Evolutionary conservation across 2,797 vertebrate species (phyloP), one percentile per base, ranked within the genome.

Genomic region (Sebastes trivittatus): DNA sequence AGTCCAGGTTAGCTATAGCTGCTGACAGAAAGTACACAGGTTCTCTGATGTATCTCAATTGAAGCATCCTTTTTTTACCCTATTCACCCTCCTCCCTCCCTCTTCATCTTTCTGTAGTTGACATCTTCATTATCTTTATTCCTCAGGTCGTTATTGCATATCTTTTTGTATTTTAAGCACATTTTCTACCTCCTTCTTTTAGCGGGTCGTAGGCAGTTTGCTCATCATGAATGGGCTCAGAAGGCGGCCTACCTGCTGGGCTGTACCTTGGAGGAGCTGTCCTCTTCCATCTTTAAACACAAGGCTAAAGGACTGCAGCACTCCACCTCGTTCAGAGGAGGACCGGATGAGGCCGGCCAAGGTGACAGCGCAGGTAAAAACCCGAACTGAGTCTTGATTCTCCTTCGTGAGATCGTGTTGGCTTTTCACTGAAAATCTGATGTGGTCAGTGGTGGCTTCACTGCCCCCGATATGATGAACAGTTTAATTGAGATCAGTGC

Each of bases 181-280:
- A 14, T 30, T 49, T 30, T 36, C 3, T 10, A 3, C 49, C 54
- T 6, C 68, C 0, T 64, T 36, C 81, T 42, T 74, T 38, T 74
- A 99, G 98, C 93, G 1, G 98, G 98, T 34, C 97, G 97, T 11
- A 97, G 96, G 87, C 98, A 99, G 94, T 99, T 99, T 95, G 98
- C 98, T 2, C 97, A 96, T 22, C 98, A 99, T 0, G 98, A 99
- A 80, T 99, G 98, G 98, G 98, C 98, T 58, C 98, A 99, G 95
- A 99, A 99, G 84, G 97, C 98, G 0, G 97, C 98, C 0, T 99
- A 99, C 90, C 94, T 99, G 77, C 92, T 99, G 93, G 98, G 98
- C 90, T 99, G 97, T 88, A 97, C 94, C 78, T 92, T 99, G 88
- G 98, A 99, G 91, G 98, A 99, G 82, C 96, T 99, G 55, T 99